phyloP scores from a whole-genome alignment of 2,113 vertebrate genomes.

The Strigops habroptila region DNA sequence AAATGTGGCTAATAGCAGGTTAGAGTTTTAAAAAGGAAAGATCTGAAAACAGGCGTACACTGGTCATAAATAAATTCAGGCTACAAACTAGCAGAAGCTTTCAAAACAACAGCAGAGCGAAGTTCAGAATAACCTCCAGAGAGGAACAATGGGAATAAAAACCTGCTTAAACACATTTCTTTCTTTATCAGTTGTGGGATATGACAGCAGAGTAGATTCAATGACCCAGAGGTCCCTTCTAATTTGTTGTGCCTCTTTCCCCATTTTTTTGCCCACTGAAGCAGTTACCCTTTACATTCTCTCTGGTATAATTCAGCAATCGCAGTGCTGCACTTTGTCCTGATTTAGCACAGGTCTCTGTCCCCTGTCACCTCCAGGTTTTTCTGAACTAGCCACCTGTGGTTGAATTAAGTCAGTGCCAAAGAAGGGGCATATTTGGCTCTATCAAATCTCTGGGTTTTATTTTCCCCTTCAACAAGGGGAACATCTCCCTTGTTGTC shows the following conservation, averaged over 20 bases:
- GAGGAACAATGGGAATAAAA: background rate
- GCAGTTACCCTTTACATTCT: background rate
- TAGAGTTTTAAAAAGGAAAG: constrained; percentile 35
- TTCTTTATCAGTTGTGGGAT: background rate
- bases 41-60: background rate
- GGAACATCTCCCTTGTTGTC: background rate
- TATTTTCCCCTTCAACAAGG: background rate
- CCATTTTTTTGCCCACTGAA: background rate
- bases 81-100: constrained; percentile 2
- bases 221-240: background rate
- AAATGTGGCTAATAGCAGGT: constrained; percentile 35
- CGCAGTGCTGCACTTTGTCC: background rate
- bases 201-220: background rate
- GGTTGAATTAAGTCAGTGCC: background rate
- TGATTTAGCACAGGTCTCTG: background rate
- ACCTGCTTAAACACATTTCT: background rate
- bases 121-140: constrained; percentile 2
- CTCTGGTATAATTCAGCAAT: background rate
- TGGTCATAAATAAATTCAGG: constrained; percentile 11
- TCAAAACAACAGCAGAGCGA: background rate
- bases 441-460: background rate
- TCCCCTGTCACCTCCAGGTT: background rate
- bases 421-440: background rate
- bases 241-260: background rate
- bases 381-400: background rate